Evolutionary conservation across 2,113 vertebrate genomes (phyloP).

Genomic region (Monarcha castaneiventris): DNA sequence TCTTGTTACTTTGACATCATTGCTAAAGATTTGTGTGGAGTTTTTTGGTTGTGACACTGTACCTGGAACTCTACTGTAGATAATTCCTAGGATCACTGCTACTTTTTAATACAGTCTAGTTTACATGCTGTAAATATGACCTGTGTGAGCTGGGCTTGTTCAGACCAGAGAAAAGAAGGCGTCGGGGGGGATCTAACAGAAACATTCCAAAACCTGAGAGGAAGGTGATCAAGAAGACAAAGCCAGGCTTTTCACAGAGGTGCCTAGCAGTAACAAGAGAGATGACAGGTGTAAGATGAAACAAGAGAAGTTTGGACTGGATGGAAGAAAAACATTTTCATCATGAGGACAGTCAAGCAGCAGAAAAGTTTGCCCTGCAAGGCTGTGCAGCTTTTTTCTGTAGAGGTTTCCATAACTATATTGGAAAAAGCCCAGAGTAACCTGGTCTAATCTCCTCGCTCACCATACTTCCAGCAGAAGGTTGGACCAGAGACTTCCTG

Average conservation of each 20-base stretch:
- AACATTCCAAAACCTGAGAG: not conserved
- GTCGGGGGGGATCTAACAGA: rapidly evolving
- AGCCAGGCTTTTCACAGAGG: not conserved
- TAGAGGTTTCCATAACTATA: not conserved
- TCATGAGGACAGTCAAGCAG: not conserved
- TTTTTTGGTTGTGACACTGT: not conserved
- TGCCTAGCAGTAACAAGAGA: not conserved
- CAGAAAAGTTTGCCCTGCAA: not conserved
- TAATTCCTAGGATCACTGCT: not conserved
- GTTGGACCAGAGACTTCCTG: not conserved
- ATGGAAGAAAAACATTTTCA: not conserved
- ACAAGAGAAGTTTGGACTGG: not conserved
- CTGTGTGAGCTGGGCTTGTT: not conserved
- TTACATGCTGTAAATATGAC: not conserved
- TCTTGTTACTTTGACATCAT: not conserved
- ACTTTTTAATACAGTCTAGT: not conserved
- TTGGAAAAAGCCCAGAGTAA: not conserved
- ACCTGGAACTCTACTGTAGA: not conserved
- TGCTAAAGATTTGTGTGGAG: not conserved
- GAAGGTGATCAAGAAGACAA: not conserved
- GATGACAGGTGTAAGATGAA: rapidly evolving
- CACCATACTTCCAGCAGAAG: not conserved
- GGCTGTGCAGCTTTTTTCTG: not conserved
- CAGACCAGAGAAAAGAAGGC: not conserved
- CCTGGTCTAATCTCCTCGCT: not conserved